Conservation (phyloP, 2,113 vertebrate species). For the Hucho hucho region DNA sequence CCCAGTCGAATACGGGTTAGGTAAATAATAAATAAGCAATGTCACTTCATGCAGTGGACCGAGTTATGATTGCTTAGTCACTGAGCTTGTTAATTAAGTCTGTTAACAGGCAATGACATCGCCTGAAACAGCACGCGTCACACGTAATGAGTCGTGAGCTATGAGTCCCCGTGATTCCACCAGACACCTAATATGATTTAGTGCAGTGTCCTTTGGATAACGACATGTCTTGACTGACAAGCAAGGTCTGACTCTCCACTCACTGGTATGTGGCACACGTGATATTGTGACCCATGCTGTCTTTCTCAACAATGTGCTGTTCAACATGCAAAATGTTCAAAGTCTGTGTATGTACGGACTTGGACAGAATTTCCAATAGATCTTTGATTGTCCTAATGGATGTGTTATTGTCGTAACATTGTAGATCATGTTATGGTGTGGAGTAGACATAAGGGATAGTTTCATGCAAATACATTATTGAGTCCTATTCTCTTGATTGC, state of each 20-base stretch:
- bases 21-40: slow-evolving; percentile 40
- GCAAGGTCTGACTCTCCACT: slow-evolving; percentile 31
- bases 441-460: too few species aligned
- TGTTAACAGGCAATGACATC: slow-evolving; percentile 53
- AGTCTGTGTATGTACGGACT: too few species aligned
- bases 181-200: slow-evolving; percentile 39
- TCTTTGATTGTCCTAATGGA: too few species aligned
- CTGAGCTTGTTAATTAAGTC: slow-evolving; percentile 61
- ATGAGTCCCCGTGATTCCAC: slow-evolving; percentile 39
- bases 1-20: slow-evolving; percentile 45
- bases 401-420: too few species aligned
- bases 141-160: slow-evolving; percentile 45
- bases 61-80: slow-evolving; percentile 40
- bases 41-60: slow-evolving; percentile 29
- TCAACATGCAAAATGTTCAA: too few species aligned
- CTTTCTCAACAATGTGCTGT: too few species aligned
- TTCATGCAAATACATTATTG: too few species aligned
- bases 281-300: not conserved
- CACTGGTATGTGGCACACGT: slow-evolving; percentile 12
- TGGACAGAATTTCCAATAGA: too few species aligned
- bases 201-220: slow-evolving; percentile 44
- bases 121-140: slow-evolving; percentile 37
- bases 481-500: not conserved
- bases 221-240: slow-evolving; percentile 22
- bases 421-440: too few species aligned